phyloP scores from a whole-genome alignment of 2,888 invertebrate genomes.

The Cerastoderma edule region DNA sequence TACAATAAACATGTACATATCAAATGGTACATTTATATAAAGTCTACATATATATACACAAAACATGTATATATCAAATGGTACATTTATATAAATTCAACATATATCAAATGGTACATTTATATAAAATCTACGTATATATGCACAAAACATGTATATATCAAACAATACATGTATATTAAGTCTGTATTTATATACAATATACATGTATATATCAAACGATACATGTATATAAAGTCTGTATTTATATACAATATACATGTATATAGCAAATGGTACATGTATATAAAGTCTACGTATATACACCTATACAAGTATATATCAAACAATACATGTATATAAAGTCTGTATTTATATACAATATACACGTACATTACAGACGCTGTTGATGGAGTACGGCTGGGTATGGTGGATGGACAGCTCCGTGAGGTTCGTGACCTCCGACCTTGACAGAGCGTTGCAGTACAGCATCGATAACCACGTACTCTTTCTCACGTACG shows the following conservation, averaged over 20 bases:
- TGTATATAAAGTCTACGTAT: background rate
- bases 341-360: background rate
- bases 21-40: too few species aligned
- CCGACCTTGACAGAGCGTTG: constrained; percentile 43
- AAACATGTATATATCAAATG: too few species aligned
- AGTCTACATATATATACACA: too few species aligned
- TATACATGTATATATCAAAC: background rate
- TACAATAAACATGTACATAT: too few species aligned
- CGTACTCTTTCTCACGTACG: constrained; percentile 53
- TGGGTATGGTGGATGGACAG: constrained; percentile 63
- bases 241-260: too few species aligned
- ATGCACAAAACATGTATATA: too few species aligned
- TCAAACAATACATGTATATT: background rate
- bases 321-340: background rate
- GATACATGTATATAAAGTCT: too few species aligned
- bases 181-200: background rate
- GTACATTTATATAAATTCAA: too few species aligned
- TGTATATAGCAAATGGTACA: background rate
- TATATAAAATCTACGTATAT: too few species aligned
- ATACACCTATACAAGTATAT: too few species aligned
- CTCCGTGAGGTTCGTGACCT: constrained; percentile 43
- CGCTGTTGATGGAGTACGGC: constrained; percentile 42
- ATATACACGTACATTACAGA: constrained; percentile 35
- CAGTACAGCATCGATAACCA: constrained; percentile 41
- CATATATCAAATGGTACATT: too few species aligned